A percentile compares a stretch with the other conserved stretches of the same genome.
phyloP scores from a whole-genome alignment of 2,797 vertebrate genomes.

The Antrozous pallidus region DNA sequence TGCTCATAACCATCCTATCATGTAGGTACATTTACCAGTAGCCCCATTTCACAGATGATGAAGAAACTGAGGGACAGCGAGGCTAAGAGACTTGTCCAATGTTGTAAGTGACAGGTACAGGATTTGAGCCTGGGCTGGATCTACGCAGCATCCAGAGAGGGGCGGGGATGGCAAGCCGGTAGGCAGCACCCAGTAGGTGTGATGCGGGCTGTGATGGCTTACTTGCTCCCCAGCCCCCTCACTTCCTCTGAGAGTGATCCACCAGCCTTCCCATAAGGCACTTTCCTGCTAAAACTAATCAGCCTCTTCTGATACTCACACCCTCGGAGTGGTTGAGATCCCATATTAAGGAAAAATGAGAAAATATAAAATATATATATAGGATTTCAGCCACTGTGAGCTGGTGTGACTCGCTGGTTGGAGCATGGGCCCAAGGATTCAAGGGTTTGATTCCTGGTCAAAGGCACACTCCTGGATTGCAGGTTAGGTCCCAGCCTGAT shows the following conservation, averaged over 20 bases:
- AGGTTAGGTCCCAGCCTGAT: not conserved
- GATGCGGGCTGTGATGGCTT: not conserved
- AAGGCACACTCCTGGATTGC: not conserved
- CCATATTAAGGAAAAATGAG: not conserved
- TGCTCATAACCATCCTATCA: not conserved
- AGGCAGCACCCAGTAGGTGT: not conserved
- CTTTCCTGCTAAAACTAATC: not conserved
- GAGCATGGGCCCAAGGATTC: not conserved
- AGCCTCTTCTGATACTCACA: not conserved
- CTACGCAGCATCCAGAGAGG: not conserved
- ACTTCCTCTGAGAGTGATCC: not conserved
- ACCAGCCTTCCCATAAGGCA: not conserved
- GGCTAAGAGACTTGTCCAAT: not conserved
- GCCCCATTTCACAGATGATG: not conserved
- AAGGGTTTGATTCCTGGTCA: not conserved
- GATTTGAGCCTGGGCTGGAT: not conserved
- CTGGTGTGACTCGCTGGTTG: not conserved
- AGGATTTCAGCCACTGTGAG: not conserved
- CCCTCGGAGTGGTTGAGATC: not conserved
- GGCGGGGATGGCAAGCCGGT: too few relatives aligned
- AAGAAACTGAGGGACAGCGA: not conserved
- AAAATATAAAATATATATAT: not conserved
- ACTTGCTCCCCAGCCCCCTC: not conserved
- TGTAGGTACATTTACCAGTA: not conserved
- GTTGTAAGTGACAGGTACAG: not conserved